These are phyloP conservation scores for Tenualosa ilisha DNA, from an alignment of 2,797 vertebrate species.

Conservation along the genomic window DNA sequence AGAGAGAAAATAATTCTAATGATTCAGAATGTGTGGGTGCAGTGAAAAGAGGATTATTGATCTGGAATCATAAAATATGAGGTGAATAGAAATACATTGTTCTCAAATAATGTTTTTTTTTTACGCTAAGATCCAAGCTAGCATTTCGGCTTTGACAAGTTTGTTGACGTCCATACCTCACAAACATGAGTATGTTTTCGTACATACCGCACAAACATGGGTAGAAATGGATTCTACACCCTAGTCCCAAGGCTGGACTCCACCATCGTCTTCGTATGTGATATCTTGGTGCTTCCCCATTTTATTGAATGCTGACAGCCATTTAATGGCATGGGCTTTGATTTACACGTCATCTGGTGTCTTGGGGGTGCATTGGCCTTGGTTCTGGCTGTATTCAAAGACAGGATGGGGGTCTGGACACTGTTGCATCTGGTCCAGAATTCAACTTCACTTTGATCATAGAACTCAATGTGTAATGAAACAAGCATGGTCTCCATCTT, in stretches of 20 bases:
- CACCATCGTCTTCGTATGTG: neutral
- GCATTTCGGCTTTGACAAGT: neutral
- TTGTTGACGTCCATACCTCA: neutral
- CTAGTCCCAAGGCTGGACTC: neutral
- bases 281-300: neutral
- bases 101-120: neutral
- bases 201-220: neutral
- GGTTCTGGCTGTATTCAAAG: neutral
- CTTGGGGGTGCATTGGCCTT: neutral
- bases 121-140: neutral
- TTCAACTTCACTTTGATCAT: neutral
- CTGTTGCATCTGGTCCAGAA: neutral
- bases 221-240: too few relatives aligned
- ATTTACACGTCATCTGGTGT: neutral
- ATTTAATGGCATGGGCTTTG: neutral
- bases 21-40: conserved; percentile 24
- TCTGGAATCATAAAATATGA: conserved; percentile 21
- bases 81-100: conserved; percentile 6
- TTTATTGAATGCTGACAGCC: neutral
- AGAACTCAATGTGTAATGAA: neutral
- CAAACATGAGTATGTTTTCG: neutral
- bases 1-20: conserved; percentile 23
- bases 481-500: neutral
- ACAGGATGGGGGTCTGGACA: neutral
- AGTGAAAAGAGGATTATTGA: conserved; percentile 20